Conservation (phyloP, 2,888 invertebrate species). For the Aporophyla lueneburgensis region DNA sequence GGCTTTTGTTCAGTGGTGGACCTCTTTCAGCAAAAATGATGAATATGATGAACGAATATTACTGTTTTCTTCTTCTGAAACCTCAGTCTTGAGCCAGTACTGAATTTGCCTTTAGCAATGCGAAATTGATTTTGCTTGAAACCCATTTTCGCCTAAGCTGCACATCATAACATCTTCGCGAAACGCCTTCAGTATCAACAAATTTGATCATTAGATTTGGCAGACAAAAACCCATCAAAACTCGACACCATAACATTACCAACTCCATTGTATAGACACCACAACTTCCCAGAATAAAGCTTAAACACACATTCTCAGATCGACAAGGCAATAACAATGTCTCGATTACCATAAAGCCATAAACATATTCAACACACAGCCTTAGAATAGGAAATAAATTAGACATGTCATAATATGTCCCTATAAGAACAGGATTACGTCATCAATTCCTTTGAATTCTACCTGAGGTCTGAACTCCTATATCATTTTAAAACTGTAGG, state of each 20-base stretch:
- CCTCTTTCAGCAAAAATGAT: too few species aligned
- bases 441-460: conserved; percentile 31
- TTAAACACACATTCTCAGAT: conserved; percentile 8
- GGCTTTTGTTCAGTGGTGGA: too few species aligned
- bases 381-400: conserved; percentile 32
- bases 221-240: background rate
- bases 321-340: conserved; percentile 41
- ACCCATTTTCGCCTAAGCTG: background rate
- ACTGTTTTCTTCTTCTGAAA: too few species aligned
- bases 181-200: background rate
- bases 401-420: conserved; percentile 43
- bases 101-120: too few species aligned
- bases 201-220: background rate
- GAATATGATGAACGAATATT: background rate
- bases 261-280: conserved; percentile 11
- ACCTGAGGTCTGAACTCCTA: conserved; percentile 20
- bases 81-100: background rate
- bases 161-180: background rate
- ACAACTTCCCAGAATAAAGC: conserved; percentile 29
- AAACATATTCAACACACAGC: conserved; percentile 35
- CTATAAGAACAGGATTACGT: conserved; percentile 38
- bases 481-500: conserved; percentile 9
- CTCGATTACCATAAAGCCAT: conserved; percentile 49
- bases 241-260: background rate
- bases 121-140: background rate